These are phyloP conservation scores for Scomber japonicus DNA, from an alignment of 2,113 vertebrate genomes.

Conservation along the genomic window DNA sequence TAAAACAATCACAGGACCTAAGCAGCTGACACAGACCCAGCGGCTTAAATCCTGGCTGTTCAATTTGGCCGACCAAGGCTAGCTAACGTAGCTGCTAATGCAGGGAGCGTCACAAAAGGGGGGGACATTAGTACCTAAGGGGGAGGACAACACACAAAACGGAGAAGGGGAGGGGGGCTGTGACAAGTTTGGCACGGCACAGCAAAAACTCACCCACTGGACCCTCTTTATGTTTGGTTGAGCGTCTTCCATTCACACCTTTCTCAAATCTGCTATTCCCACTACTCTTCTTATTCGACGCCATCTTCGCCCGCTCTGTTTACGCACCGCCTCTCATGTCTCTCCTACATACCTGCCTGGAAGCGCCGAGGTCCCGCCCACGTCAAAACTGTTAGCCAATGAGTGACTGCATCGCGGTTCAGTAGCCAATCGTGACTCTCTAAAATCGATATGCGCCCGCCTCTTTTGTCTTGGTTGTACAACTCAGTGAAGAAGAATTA, in stretches of 20 bases:
- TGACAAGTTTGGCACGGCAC: neutral
- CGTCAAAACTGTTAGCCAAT: slow-evolving; percentile 47
- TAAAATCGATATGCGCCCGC: neutral
- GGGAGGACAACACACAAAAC: neutral
- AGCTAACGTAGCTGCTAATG: slow-evolving; percentile 54
- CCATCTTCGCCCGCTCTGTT: slow-evolving; percentile 81
- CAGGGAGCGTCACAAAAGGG: neutral
- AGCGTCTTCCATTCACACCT: slow-evolving; percentile 79
- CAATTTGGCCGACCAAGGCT: neutral
- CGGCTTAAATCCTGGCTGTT: slow-evolving; percentile 10
- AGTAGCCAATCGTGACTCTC: slow-evolving; percentile 58
- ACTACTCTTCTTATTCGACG: slow-evolving; percentile 79
- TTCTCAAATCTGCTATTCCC: slow-evolving; percentile 76
- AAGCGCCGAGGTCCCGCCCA: slow-evolving; percentile 50
- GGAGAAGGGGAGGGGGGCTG: neutral
- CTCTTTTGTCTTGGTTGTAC: slow-evolving; percentile 1
- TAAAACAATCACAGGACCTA: neutral
- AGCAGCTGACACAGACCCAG: slow-evolving; percentile 14
- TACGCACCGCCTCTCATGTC: slow-evolving; percentile 62
- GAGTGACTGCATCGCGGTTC: neutral
- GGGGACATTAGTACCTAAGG: neutral
- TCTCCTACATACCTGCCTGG: slow-evolving; percentile 67
- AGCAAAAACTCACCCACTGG: slow-evolving; percentile 77
- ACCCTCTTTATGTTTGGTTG: slow-evolving; percentile 79
- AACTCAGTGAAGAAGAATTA: neutral